Conservation (phyloP, 2,113 vertebrate species). For the Syrmaticus mikado region DNA sequence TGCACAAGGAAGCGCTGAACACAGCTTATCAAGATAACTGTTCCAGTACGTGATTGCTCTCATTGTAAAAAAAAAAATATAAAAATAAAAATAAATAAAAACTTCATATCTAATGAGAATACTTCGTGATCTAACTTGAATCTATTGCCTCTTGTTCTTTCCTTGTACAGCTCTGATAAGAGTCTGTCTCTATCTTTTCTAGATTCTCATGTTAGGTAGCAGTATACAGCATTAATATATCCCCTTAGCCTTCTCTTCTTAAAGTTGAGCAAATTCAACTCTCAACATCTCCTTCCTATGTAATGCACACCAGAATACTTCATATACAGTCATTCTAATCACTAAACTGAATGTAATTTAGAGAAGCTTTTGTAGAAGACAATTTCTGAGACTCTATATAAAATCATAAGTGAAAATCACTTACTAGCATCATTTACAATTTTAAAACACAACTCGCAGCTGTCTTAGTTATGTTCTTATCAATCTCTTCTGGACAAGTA, state of each 20-base stretch:
- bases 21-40: not conserved
- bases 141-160: not conserved
- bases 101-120: not conserved
- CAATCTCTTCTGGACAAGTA: conserved; percentile 70
- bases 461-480: conserved; percentile 61
- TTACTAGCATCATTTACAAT: conserved; percentile 58
- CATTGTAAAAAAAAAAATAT: not conserved
- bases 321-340: conserved; percentile 6
- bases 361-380: conserved; percentile 31
- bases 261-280: not conserved
- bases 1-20: not conserved
- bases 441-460: conserved; percentile 59
- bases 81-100: not conserved
- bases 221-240: not conserved
- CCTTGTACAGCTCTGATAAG: fast-evolving
- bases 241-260: not conserved
- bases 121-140: not conserved
- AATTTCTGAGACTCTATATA: conserved; percentile 41
- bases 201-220: not conserved
- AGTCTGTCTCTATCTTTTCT: not conserved
- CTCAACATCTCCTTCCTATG: not conserved
- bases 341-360: conserved; percentile 31
- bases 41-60: not conserved
- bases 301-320: not conserved
- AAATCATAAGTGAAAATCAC: conserved; percentile 61